phyloP scores from a whole-genome alignment of 2,797 vertebrate genomes.

The Alfaro cultratus region DNA sequence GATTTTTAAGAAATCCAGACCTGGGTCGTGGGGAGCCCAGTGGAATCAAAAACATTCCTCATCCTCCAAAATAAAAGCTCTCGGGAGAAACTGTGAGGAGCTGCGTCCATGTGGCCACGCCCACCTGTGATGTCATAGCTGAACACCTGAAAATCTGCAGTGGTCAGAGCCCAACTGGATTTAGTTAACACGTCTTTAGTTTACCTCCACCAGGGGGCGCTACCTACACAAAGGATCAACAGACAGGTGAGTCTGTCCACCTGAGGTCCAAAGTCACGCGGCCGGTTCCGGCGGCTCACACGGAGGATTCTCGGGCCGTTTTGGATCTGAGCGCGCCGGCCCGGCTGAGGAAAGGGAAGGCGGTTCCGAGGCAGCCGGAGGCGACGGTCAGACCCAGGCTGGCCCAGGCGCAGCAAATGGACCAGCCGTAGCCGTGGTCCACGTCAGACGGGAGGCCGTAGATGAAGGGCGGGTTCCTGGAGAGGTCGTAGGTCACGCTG shows the following conservation, averaged over 20 bases:
- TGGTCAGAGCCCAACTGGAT: neutral
- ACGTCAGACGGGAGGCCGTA: slow-evolving; percentile 86
- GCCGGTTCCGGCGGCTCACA: slow-evolving; percentile 23
- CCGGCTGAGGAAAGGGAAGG: slow-evolving; percentile 83
- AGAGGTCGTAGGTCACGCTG: slow-evolving; percentile 87
- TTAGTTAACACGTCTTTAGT: neutral
- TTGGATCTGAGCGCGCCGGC: slow-evolving; percentile 83
- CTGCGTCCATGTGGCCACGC: neutral
- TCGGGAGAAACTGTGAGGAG: neutral
- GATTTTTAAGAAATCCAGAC: neutral
- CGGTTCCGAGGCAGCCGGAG: slow-evolving; percentile 85
- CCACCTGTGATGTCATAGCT: neutral
- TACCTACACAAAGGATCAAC: neutral
- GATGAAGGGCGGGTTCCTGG: slow-evolving; percentile 87
- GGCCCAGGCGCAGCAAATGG: slow-evolving; percentile 87
- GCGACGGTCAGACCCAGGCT: slow-evolving; percentile 86
- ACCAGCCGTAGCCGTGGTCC: slow-evolving; percentile 89
- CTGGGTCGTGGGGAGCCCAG: too few relatives aligned
- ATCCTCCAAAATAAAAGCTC: neutral
- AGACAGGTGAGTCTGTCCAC: neutral
- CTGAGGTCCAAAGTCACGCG: neutral
- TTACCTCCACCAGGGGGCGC: neutral
- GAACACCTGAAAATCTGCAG: neutral
- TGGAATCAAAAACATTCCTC: neutral
- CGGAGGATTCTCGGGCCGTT: slow-evolving; percentile 79